phyloP scores from a whole-genome alignment of 2,113 vertebrate genomes.

The Zapornia atra region DNA sequence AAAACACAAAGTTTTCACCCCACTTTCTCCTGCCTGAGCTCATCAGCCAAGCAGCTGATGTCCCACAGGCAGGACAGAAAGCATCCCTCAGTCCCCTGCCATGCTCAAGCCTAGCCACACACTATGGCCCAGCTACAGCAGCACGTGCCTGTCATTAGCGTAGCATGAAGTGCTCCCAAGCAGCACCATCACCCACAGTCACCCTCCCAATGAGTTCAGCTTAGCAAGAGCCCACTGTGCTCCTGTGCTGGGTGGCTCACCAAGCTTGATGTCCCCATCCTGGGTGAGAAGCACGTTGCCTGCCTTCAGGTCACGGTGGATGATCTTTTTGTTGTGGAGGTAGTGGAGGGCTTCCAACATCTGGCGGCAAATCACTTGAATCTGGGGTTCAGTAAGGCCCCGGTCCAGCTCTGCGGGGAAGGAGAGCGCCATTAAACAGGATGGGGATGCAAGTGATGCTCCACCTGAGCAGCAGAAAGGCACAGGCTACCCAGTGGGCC shows the following conservation, averaged over 20 bases:
- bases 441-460: rapidly evolving
- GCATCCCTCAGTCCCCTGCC: neutral
- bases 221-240: rapidly evolving
- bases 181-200: rapidly evolving
- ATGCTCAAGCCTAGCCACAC: rapidly evolving
- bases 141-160: rapidly evolving
- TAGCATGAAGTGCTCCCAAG: neutral
- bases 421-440: neutral
- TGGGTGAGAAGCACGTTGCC: slow-evolving; percentile 94
- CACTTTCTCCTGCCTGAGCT: neutral
- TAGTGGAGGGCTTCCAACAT: slow-evolving; percentile 92
- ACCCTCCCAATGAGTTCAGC: rapidly evolving
- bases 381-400: slow-evolving; percentile 90
- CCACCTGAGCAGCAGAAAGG: neutral
- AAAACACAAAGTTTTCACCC: neutral
- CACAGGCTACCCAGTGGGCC: neutral
- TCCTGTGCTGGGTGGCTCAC: slow-evolving; percentile 66
- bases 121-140: rapidly evolving
- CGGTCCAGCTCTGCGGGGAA: slow-evolving; percentile 88
- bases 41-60: neutral
- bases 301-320: slow-evolving; percentile 96
- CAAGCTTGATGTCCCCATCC: slow-evolving; percentile 93
- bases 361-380: slow-evolving; percentile 91
- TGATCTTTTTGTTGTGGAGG: slow-evolving; percentile 93
- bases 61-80: neutral